Percentiles rank a stretch among this genome's conserved stretches.
These are phyloP conservation scores for Lasioglossum pauxillum DNA, from an alignment of 2,888 invertebrate species.

Conservation along the genomic window DNA sequence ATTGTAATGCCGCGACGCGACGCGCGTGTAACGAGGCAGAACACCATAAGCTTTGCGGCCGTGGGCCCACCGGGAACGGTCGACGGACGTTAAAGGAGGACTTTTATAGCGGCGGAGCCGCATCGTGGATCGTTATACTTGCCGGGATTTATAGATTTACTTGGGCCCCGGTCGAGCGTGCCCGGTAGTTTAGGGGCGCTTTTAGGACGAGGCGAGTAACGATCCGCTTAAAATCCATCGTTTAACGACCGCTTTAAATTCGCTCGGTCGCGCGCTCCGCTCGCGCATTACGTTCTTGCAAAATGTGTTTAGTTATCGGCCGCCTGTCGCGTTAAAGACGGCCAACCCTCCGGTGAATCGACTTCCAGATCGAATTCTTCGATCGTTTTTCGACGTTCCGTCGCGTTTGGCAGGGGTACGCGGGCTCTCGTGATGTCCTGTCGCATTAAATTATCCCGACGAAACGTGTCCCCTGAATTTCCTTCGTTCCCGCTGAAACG, in stretches of 20 bases:
- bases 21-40: constrained; percentile 64
- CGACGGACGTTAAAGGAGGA: constrained; percentile 57
- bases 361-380: not conserved
- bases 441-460: constrained; percentile 18
- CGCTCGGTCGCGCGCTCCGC: constrained; percentile 52
- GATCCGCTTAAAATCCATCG: constrained; percentile 69
- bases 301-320: constrained; percentile 46
- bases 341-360: not conserved
- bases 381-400: not conserved
- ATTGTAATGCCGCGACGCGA: constrained; percentile 68
- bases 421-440: not conserved
- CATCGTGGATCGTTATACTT: constrained; percentile 72
- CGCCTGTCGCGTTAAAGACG: constrained; percentile 22
- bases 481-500: not conserved
- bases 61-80: constrained; percentile 45
- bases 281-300: constrained; percentile 33
- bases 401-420: not conserved
- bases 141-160: constrained; percentile 72
- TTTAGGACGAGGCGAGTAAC: constrained; percentile 66
- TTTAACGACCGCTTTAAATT: constrained; percentile 73
- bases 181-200: constrained; percentile 68
- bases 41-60: constrained; percentile 55
- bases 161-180: constrained; percentile 41
- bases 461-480: constrained; percentile 10
- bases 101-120: constrained; percentile 67